Evolutionary conservation across 2,797 vertebrate genomes (phyloP), one percentile per base, ranked within the genome.

Genomic region (Adrianichthys oophorus): DNA sequence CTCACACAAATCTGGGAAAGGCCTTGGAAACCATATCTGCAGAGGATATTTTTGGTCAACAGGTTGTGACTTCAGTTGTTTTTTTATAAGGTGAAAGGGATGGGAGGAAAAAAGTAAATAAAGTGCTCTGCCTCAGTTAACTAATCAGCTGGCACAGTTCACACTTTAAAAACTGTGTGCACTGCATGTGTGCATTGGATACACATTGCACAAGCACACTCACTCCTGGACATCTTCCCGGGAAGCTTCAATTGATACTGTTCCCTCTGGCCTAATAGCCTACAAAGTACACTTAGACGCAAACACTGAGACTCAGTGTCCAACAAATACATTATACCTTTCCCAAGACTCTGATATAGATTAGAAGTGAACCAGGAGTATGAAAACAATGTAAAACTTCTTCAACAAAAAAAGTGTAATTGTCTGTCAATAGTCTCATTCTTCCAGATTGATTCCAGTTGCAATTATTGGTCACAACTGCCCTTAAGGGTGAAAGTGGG

Each of bases 151-250:
- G 5, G 64, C 50, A 52, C 51, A 59, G 48, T 2, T 4, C 48
- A 52, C 49, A 24, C 48, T 47, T 13, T 46, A 26, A 16, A 37
- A 72, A 51, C 54, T 52, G 21, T 4, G 1, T 64, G 68, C 56
- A 26, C 54, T 42, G 18, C 43, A 47, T 32, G 41, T 42, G 21
- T 44, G 2, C 57, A 26, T 12, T 37, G 43, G 16, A n/a, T 44
- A 17, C 6, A n/a, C 42, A 44, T 17, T 52, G 53, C 44, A 45
- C 62, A 70, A 58, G 32, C 40, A 61, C 19, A 59, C 48, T 70
- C 68, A 62, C 41, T 60, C 18, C 56, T 73, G 70, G 74, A 85
- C 62, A 65, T 70, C 68, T 72, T 85, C 77, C 80, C 61, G 42
- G 56, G 76, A 68, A 77, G 67, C 75, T 80, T 44, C 68, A 64